Evolutionary conservation across 2,113 vertebrate species (phyloP).

Genomic region (Podiceps cristatus): DNA sequence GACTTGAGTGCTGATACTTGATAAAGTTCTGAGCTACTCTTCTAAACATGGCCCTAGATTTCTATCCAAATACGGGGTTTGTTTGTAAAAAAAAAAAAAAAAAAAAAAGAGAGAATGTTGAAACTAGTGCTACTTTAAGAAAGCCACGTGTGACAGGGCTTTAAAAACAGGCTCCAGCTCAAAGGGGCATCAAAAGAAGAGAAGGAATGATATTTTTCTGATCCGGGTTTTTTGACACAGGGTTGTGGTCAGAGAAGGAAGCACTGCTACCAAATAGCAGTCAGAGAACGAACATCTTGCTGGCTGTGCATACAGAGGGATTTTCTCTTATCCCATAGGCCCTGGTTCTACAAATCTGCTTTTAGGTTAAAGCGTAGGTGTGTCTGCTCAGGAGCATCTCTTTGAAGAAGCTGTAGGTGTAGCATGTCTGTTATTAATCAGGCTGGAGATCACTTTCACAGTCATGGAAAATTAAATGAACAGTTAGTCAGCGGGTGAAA

Average conservation of each 20-base stretch:
- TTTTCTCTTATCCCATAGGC: background rate
- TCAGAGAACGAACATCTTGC: background rate
- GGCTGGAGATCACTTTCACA: background rate
- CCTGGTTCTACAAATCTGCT: background rate
- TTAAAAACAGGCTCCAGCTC: background rate
- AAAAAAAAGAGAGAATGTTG: background rate
- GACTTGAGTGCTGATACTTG: background rate
- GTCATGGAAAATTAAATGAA: background rate
- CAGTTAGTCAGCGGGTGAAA: background rate
- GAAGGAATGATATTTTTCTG: background rate
- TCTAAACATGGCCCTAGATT: background rate
- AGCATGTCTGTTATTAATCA: constrained; percentile 26
- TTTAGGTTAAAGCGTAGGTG: background rate
- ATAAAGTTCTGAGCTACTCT: background rate
- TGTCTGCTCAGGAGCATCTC: background rate
- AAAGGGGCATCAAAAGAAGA: background rate
- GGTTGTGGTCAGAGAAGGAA: background rate
- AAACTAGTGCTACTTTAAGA: background rate
- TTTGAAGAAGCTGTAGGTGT: background rate
- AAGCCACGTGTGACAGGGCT: accelerated
- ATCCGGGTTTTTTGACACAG: background rate
- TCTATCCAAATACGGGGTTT: accelerated
- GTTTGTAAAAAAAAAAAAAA: background rate
- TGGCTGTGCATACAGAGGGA: background rate
- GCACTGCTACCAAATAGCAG: background rate